Percentiles rank a stretch among this genome's conserved stretches.
Conservation (phyloP, 2,113 vertebrate genomes). For the Pavo muticus region DNA sequence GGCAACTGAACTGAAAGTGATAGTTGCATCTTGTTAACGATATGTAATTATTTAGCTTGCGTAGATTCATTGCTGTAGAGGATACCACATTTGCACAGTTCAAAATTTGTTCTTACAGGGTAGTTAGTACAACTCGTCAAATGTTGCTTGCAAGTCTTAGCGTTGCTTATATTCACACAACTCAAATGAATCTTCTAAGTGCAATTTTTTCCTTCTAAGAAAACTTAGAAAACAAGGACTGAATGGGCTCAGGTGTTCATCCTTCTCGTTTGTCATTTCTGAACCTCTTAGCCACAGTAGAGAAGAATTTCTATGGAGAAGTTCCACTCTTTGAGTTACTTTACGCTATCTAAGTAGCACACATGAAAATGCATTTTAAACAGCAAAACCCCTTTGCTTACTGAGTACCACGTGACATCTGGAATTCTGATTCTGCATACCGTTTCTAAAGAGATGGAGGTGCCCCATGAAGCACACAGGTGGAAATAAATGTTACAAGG, state of each 20-base stretch:
- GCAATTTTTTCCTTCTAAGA: not conserved
- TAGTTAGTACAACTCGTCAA: not conserved
- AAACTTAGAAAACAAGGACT: not conserved
- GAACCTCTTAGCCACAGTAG: not conserved
- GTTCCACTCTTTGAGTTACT: not conserved
- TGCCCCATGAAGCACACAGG: not conserved
- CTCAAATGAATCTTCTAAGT: not conserved
- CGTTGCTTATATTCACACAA: not conserved
- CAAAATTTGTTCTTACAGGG: not conserved
- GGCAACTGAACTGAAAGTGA: not conserved
- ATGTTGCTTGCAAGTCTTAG: not conserved
- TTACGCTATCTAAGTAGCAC: not conserved
- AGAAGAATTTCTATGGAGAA: not conserved
- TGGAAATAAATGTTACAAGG: not conserved
- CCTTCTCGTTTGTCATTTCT: not conserved
- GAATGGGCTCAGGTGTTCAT: not conserved
- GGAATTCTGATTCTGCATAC: not conserved
- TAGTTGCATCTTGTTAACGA: not conserved
- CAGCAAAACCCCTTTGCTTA: not conserved
- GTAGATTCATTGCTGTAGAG: not conserved
- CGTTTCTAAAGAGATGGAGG: not conserved
- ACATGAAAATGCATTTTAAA: not conserved
- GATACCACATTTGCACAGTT: not conserved
- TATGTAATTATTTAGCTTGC: not conserved
- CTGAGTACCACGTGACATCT: not conserved